These are phyloP conservation scores for Recurvirostra avosetta DNA, from an alignment of 2,113 vertebrate genomes.

Conservation along the genomic window DNA sequence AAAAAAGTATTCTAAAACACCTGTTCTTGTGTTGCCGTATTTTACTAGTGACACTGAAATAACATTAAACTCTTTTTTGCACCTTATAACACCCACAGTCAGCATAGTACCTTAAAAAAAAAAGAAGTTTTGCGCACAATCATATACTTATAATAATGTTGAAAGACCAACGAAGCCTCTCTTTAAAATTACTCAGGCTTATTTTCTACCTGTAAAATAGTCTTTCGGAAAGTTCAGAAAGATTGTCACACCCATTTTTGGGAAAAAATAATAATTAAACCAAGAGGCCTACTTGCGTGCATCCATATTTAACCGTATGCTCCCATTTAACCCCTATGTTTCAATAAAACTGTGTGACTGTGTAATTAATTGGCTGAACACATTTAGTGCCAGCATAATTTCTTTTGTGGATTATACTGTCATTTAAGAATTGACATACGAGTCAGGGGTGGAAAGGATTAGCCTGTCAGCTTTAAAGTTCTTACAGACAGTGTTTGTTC, in stretches of 20 bases:
- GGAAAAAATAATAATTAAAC: neutral
- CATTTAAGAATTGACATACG: neutral
- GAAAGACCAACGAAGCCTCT: neutral
- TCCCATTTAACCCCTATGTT: neutral
- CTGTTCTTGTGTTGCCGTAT: neutral
- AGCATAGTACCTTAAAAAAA: neutral
- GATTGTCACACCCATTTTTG: neutral
- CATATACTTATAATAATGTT: neutral
- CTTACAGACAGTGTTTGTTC: neutral
- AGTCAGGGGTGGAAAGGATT: slow-evolving; percentile 9
- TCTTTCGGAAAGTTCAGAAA: neutral
- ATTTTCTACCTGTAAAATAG: neutral
- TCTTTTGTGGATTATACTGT: neutral
- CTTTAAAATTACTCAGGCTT: neutral
- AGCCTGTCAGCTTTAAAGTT: neutral
- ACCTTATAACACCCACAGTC: neutral
- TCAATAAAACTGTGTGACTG: neutral
- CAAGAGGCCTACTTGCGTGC: neutral
- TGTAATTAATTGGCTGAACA: neutral
- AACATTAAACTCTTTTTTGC: neutral
- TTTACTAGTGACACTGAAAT: neutral
- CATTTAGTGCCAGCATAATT: neutral
- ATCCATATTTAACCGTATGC: neutral
- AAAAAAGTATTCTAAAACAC: neutral
- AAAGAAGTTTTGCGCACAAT: neutral